Percentiles rank a stretch among this genome's conserved stretches.
These are phyloP conservation scores for Orchesellides sinensis DNA, from an alignment of 2,888 invertebrate species.

Conservation along the genomic window DNA sequence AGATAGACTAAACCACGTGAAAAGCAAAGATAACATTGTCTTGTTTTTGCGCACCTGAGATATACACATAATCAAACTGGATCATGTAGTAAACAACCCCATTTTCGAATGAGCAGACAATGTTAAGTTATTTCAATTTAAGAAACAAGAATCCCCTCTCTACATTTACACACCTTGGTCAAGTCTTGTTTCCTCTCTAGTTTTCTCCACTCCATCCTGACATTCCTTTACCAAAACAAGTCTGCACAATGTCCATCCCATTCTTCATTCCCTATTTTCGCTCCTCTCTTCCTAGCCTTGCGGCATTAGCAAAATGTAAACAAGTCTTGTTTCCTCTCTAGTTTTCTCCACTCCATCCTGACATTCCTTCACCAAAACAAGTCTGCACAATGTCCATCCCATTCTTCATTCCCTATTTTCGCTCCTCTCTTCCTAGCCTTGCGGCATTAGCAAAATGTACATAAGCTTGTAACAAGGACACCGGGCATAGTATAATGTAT, in stretches of 20 bases:
- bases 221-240: neutral
- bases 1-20: conserved; percentile 20
- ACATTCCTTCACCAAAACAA: neutral
- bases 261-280: conserved; percentile 70
- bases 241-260: conserved; percentile 48
- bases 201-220: neutral
- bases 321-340: neutral
- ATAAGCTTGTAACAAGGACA: too few species aligned
- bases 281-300: neutral
- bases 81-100: conserved; percentile 16
- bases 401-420: conserved; percentile 70
- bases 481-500: conserved; percentile 23
- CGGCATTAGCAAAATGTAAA: conserved; percentile 22
- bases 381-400: conserved; percentile 39
- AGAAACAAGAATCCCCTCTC: neutral
- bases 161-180: neutral
- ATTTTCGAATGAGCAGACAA: conserved; percentile 29
- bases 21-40: neutral
- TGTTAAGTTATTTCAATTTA: conserved; percentile 2
- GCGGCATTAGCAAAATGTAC: conserved; percentile 19
- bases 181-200: neutral
- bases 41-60: conserved; percentile 27
- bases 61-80: neutral
- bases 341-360: neutral
- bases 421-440: neutral